Percentiles rank a stretch among this genome's conserved stretches.
Conservation (phyloP, 2,797 vertebrate genomes). For the Momotus momota region DNA sequence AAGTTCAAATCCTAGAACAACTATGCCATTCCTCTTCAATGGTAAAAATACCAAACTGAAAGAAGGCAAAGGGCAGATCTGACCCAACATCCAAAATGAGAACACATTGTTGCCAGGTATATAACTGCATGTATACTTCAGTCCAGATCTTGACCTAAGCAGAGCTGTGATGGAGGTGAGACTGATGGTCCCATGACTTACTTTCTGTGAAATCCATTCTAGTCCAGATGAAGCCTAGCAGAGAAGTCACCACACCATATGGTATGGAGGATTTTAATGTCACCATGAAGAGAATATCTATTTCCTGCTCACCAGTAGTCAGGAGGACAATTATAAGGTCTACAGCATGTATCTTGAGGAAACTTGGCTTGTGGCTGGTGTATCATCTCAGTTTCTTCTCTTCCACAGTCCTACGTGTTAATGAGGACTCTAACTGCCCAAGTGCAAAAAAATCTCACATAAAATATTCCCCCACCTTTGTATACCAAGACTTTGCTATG, state of each 20-base stretch:
- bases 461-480: neutral
- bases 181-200: neutral
- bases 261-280: neutral
- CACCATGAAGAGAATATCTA: neutral
- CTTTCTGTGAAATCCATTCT: neutral
- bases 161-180: neutral
- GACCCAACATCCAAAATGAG: neutral
- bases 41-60: neutral
- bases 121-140: neutral
- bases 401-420: neutral
- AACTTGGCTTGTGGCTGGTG: neutral
- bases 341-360: neutral
- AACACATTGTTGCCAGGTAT: neutral
- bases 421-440: neutral
- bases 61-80: neutral
- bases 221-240: neutral
- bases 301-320: neutral
- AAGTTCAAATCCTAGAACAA: neutral
- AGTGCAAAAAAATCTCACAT: neutral
- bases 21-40: neutral
- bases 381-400: neutral
- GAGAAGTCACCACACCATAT: neutral
- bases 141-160: neutral
- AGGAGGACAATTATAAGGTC: neutral
- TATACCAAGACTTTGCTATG: neutral